Evolutionary conservation across 2,888 invertebrate species (phyloP).

Genomic region (Napeogenes inachia): DNA sequence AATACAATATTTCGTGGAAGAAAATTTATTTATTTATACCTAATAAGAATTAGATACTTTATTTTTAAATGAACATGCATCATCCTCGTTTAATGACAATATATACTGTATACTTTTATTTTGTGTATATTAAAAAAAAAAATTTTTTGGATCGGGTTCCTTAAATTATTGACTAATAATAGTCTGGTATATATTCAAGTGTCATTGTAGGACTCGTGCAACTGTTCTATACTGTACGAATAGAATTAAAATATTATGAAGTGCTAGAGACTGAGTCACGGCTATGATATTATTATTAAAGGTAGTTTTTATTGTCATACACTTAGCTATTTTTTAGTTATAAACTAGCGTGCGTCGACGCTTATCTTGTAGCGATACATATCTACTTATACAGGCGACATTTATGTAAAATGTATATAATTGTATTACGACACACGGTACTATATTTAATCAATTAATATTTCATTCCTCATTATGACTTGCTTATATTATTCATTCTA

Average conservation of each 20-base stretch:
- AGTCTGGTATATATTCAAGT: too few relatives aligned
- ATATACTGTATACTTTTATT: too few relatives aligned
- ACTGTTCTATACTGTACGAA: background rate
- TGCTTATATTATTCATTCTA: background rate
- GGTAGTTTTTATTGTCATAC: slow-evolving; percentile 19
- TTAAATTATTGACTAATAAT: too few relatives aligned
- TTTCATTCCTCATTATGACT: background rate
- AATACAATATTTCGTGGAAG: background rate
- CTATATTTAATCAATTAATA: background rate
- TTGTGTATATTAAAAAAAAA: too few relatives aligned
- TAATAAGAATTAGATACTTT: background rate
- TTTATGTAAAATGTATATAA: background rate
- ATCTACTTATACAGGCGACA: slow-evolving; percentile 9
- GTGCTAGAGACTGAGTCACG: slow-evolving; percentile 28
- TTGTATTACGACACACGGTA: background rate
- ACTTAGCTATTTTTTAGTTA: slow-evolving; percentile 17
- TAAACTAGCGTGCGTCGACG: slow-evolving; percentile 21
- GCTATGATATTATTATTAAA: slow-evolving; percentile 21
- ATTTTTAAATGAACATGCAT: too few relatives aligned
- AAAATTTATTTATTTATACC: background rate
- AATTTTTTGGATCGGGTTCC: too few relatives aligned
- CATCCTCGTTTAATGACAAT: too few relatives aligned
- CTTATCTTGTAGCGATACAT: slow-evolving; percentile 25
- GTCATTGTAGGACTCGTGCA: too few relatives aligned
- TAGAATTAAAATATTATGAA: slow-evolving; percentile 22